Conservation (phyloP, 1,140 invertebrate genomes). For the Thaumatotibia leucotreta region DNA sequence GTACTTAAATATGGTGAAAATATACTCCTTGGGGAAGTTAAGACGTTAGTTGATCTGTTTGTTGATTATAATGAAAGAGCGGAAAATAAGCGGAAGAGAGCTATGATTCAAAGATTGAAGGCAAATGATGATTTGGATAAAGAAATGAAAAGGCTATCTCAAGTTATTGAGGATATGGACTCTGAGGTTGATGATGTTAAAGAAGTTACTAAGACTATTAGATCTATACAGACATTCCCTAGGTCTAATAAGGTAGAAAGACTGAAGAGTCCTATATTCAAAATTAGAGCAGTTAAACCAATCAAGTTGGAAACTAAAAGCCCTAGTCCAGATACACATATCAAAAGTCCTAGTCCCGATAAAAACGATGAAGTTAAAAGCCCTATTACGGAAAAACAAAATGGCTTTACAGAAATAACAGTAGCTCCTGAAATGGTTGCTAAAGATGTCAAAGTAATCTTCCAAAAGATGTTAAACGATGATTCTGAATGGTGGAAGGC, state of each 20-base stretch:
- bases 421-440: conserved; percentile 21
- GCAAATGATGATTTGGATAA: conserved; percentile 57
- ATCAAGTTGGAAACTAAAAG: conserved; percentile 44
- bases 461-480: conserved; percentile 72
- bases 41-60: conserved; percentile 60
- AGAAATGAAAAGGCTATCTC: conserved; percentile 63
- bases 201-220: conserved; percentile 27
- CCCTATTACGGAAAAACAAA: conserved; percentile 28
- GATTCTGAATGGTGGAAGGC: conserved; percentile 74
- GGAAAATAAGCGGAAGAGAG: conserved; percentile 48
- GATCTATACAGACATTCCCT: conserved; percentile 31
- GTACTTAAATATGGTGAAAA: conserved; percentile 71
- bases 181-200: conserved; percentile 42
- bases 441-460: conserved; percentile 51
- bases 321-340: too few relatives aligned
- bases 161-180: conserved; percentile 63
- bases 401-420: conserved; percentile 31
- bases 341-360: conserved; percentile 20
- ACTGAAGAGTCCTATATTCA: conserved; percentile 54
- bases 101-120: conserved; percentile 36
- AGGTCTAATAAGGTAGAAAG: conserved; percentile 39
- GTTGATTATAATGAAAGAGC: conserved; percentile 41
- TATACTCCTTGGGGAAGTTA: conserved; percentile 66
- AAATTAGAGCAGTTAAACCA: conserved; percentile 58
- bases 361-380: conserved; percentile 24